phyloP scores from a whole-genome alignment of 2,113 vertebrate species.

The Naja naja region DNA sequence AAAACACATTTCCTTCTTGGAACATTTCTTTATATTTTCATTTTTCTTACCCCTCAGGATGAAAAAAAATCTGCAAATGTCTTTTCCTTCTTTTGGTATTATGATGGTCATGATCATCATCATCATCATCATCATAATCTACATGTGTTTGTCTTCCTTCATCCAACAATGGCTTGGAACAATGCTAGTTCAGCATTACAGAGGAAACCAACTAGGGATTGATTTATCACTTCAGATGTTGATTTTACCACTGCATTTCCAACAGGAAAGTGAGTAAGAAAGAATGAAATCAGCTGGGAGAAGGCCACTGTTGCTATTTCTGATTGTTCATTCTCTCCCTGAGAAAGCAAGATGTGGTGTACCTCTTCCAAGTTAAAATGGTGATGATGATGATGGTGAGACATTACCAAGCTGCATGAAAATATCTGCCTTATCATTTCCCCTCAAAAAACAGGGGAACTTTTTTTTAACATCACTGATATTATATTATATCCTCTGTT shows the following conservation, averaged over 20 bases:
- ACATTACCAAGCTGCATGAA: neutral
- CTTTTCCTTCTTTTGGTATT: neutral
- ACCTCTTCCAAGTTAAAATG: neutral
- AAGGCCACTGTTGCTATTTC: neutral
- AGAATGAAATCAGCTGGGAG: neutral
- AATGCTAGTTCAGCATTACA: neutral
- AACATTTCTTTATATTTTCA: neutral
- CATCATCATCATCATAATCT: neutral
- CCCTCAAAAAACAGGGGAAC: neutral
- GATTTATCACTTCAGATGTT: neutral
- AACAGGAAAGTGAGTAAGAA: neutral
- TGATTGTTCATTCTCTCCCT: neutral
- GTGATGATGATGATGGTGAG: neutral
- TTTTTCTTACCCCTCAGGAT: neutral
- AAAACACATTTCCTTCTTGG: neutral
- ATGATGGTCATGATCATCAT: neutral
- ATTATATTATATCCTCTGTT: neutral
- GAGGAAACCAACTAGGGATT: neutral
- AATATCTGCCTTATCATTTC: neutral
- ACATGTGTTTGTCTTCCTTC: neutral
- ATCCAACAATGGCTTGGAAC: neutral
- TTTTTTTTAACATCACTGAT: neutral
- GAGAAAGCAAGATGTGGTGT: neutral
- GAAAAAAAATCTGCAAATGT: neutral
- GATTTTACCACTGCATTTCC: neutral